Base-by-base conservation (phyloP, 2,113 vertebrate genomes). In the Anarhynchus alexandrinus region DNA sequence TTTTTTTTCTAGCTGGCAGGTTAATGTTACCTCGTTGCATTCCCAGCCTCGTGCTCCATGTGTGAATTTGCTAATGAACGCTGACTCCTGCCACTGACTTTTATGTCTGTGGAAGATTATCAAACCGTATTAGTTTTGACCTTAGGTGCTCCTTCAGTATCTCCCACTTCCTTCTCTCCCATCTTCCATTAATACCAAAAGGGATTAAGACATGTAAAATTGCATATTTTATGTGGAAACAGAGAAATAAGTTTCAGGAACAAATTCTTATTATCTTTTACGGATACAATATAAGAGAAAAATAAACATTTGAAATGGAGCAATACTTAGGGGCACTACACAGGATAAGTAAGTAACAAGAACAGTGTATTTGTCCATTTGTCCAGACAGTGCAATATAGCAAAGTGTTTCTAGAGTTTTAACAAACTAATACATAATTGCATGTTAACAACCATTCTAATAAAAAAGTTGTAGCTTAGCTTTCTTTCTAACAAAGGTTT, bases 21-120 rank as follows among this genome's bases (percentile, higher is more conserved):
- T 95, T 91, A 54, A 30, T 67, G 29, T 71, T 77, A 36, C 43
- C 57, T 94, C 61, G 15, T 40, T 69, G 58, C 72, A 55, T 72
- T 88, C 86, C 66, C 65, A 52, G 80, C 52, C 92, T 80, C 3
- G 1, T 92, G 71, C 38, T 88, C 69, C 52, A 83, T 38, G 74
- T 94, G 88, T 95, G 88, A 95, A 90, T 92, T 93, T 95, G 86
- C 69, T 86, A 90, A 82, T 93, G 81, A 85, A 65, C 17, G 8
- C 70, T 85, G 88, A 57, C 40, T 82, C 77, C 78, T 89, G 61
- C 59, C 92, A 23, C 55, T 62, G 74, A 64, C 65, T 91, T 94
- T 70, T 82, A 21, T 32, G 5, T 78, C 54, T 57, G 29, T 29
- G 65, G 71, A 92, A 94, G 83, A 79, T 89, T 86, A 94, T 89